Conservation (phyloP, 2,113 vertebrate genomes). For the Marmota monax region DNA sequence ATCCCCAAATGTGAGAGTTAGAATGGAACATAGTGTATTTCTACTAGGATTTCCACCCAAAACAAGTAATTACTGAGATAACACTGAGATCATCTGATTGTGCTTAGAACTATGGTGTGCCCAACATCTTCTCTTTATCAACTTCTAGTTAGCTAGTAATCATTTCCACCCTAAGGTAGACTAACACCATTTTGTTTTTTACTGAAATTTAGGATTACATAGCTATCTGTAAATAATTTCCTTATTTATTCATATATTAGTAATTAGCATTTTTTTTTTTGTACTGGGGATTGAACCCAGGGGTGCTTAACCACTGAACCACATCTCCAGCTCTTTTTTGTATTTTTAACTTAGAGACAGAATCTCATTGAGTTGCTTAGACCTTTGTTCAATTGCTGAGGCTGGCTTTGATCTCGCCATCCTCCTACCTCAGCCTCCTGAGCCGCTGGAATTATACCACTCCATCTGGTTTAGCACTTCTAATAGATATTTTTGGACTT, state of each 20-base stretch:
- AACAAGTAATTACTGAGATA: neutral
- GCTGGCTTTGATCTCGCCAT: no score
- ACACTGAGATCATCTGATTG: neutral
- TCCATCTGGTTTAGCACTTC: fast-evolving
- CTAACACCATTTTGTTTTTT: neutral
- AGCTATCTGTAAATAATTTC: neutral
- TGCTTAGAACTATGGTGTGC: neutral
- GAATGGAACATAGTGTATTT: slow-evolving; percentile 1
- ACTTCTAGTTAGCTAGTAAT: neutral
- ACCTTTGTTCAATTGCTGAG: no score
- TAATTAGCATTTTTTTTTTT: no score
- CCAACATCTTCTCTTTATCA: neutral
- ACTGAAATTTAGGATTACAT: slow-evolving; percentile 21
- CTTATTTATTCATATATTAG: slow-evolving; percentile 24
- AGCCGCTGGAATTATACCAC: no score
- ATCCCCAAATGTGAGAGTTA: neutral
- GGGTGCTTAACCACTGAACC: no score
- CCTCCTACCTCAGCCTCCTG: no score
- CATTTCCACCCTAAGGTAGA: neutral
- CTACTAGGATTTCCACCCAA: neutral
- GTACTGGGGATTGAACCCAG: no score
- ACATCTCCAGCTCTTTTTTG: no score
- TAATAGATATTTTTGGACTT: neutral
- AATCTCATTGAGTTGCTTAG: no score
- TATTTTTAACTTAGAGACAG: no score